Evolutionary conservation across 2,888 invertebrate genomes (phyloP), one percentile per base, ranked within the genome.

Genomic region (Chesias legatella): DNA sequence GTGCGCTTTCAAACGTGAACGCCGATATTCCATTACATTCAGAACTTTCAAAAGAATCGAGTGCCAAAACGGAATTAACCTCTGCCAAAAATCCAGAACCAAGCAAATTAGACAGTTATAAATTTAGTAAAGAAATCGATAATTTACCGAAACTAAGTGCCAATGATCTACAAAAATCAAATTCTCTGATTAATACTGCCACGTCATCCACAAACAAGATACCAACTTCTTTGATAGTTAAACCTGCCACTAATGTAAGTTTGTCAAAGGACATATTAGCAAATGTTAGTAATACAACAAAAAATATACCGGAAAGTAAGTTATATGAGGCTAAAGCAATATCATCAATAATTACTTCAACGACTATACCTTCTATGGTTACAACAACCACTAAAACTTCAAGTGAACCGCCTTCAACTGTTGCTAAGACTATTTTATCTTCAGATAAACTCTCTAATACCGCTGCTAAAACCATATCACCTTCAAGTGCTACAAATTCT

Each of bases 131-230:
- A 40, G 34, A 50, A 41, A 51, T 34, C 43, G 50, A 55, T 43
- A 55, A 52, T 35, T 46, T 36, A 13, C 46, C 55, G 43, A 59
- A 59, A 39, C 23, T 46, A 38, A 51, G 54, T 54, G 51, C 48
- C 41, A 60, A 62, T 46, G 43, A 38, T 21, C 26, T 26, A 17
- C 7, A 32, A 50, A 38, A 37, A 35, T 47, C 29, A 37, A 54
- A 47, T 27, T 10, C 36, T 36, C 8, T 27, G 38, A 37, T 42
- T 27, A 45, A 35, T 9, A 32, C 37, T 39, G 28, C 42, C 28
- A 26, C 30, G 11, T 33, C 34, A 22, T 46, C 36, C 24, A 43
- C 17, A 22, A 40, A 44, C 43, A 30, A 36, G 6, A 47, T 28
- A 25, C 21, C 43, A 26, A 33, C 27, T 32, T 33, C 51, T 35